A percentile compares a stretch with the other conserved stretches of the same genome.
phyloP scores from a whole-genome alignment of 2,113 vertebrate genomes.

The Burhinus bistriatus region DNA sequence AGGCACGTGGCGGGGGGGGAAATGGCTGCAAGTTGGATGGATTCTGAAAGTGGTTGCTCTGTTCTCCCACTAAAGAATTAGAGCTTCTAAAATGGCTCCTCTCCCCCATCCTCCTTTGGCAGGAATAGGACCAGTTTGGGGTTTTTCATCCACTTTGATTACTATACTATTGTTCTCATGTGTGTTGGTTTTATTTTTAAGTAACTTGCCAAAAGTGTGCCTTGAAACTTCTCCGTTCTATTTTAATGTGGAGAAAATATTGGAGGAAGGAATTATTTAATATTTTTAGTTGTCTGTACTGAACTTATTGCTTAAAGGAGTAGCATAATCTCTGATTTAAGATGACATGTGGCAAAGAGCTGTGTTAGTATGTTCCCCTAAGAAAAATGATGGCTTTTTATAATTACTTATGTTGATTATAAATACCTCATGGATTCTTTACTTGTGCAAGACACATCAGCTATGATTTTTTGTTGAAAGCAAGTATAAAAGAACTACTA shows the following conservation, averaged over 20 bases:
- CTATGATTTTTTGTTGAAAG: not conserved
- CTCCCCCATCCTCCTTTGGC: not conserved
- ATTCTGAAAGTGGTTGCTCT: not conserved
- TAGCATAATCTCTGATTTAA: not conserved
- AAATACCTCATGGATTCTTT: not conserved
- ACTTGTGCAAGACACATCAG: not conserved
- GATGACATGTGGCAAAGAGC: not conserved
- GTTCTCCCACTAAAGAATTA: not conserved
- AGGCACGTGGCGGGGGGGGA: not conserved
- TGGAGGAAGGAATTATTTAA: not conserved
- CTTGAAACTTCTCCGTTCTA: not conserved
- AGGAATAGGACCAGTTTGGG: not conserved
- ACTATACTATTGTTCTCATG: not conserved
- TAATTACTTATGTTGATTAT: not conserved
- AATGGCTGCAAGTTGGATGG: not conserved
- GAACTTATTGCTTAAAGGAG: not conserved
- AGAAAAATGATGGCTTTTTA: not conserved
- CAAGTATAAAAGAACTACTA: not conserved
- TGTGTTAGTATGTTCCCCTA: not conserved
- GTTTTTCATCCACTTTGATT: not conserved
- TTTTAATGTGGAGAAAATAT: not conserved
- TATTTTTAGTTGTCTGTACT: not conserved
- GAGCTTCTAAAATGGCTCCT: constrained; percentile 31
- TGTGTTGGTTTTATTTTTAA: not conserved
- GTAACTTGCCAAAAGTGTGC: not conserved